Evolutionary conservation across 1,140 invertebrate genomes (phyloP).

Genomic region (Eriosoma lanigerum): DNA sequence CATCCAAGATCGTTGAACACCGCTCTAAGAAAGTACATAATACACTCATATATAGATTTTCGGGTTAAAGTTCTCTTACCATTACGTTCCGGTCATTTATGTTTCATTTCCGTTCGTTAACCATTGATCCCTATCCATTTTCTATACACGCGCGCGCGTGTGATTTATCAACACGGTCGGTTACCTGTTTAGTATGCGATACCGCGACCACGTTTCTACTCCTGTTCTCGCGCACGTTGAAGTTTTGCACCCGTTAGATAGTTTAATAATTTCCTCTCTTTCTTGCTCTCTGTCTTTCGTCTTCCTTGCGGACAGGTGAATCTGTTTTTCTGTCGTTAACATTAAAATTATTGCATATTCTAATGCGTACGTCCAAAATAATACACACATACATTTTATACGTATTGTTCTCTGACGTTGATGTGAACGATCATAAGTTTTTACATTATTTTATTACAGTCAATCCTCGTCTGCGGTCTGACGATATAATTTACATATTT

Average conservation of each 20-base stretch:
- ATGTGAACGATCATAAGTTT: too few species aligned
- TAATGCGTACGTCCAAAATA: too few species aligned
- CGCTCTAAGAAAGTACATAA: conserved; percentile 7
- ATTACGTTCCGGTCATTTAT: conserved; percentile 42
- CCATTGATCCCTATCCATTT: conserved; percentile 11
- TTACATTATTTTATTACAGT: too few species aligned
- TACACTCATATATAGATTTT: not conserved
- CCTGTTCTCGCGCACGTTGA: not conserved
- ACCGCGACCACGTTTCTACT: not conserved
- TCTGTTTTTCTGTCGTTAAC: too few species aligned
- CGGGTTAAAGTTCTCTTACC: conserved; percentile 17
- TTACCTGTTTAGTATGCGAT: conserved; percentile 27
- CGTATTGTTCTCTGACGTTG: too few species aligned
- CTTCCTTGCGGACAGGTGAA: not conserved
- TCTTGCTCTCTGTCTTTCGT: too few species aligned
- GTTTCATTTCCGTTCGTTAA: conserved; percentile 46
- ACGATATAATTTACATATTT: too few species aligned
- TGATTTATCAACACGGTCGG: conserved; percentile 7
- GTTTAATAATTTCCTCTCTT: conserved; percentile 11
- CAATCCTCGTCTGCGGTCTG: too few species aligned
- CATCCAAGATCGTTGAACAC: not conserved
- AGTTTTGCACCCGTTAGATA: conserved; percentile 5
- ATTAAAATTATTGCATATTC: too few species aligned
- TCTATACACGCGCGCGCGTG: not conserved
- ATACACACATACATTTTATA: too few species aligned